Conservation (phyloP, 2,113 vertebrate genomes). For the Bothrops jararaca region DNA sequence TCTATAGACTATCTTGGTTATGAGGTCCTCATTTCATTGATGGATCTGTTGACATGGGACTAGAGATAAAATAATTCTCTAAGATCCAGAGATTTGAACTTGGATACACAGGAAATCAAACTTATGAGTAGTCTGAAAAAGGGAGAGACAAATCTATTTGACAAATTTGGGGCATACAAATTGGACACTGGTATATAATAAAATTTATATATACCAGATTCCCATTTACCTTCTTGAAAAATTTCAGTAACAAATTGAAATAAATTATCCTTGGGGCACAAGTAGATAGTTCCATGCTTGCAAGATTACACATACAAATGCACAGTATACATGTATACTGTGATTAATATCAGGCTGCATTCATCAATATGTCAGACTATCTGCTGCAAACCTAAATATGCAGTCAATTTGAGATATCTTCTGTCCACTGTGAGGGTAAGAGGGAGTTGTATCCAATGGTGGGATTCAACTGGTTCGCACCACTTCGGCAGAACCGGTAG, state of each 20-base stretch:
- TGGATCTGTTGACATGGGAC: background rate
- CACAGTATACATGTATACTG: background rate
- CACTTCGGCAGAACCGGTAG: no score
- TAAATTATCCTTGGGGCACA: background rate
- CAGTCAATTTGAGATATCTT: background rate
- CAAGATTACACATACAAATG: background rate
- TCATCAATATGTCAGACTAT: background rate
- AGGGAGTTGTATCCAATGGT: background rate
- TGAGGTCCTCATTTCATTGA: background rate
- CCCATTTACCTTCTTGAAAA: background rate
- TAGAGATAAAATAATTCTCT: background rate
- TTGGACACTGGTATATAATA: background rate
- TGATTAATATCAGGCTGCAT: background rate
- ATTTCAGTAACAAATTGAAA: background rate
- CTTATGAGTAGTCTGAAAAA: background rate
- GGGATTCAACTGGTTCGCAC: no score
- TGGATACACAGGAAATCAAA: background rate
- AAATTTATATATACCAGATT: background rate
- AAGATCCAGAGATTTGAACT: background rate
- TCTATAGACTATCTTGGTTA: background rate
- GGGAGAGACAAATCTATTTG: background rate
- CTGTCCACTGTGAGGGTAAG: background rate
- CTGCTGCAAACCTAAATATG: background rate
- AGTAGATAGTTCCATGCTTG: background rate
- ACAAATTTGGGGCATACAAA: background rate